These are phyloP conservation scores for Drosophila biarmipes DNA, from an alignment of 1,140 invertebrate species.

Conservation along the genomic window DNA sequence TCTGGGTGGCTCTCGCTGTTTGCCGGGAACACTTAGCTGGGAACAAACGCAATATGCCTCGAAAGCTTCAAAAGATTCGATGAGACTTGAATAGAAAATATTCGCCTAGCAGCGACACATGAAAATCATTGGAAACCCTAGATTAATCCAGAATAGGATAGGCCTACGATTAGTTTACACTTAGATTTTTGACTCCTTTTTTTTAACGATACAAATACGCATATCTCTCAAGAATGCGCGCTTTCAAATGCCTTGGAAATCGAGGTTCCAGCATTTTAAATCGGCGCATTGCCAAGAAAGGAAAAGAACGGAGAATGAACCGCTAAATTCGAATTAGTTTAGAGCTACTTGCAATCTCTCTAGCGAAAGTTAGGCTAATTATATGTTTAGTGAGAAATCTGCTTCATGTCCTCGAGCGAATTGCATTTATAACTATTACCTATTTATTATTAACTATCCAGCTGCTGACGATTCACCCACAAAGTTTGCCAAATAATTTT, in stretches of 20 bases:
- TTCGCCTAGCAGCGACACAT: conserved; percentile 47
- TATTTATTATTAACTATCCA: conserved; percentile 62
- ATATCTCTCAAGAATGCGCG: conserved; percentile 59
- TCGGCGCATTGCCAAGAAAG: conserved; percentile 65
- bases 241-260: conserved; percentile 71
- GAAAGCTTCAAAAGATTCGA: conserved; percentile 82
- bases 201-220: conserved; percentile 7
- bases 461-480: conserved; percentile 46
- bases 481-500: conserved; percentile 78
- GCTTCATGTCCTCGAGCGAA: conserved; percentile 61
- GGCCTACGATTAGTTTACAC: conserved; percentile 26
- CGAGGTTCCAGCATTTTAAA: conserved; percentile 73
- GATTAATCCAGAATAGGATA: conserved; percentile 53
- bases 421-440: conserved; percentile 78
- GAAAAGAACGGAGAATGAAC: conserved; percentile 13
- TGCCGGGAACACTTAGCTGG: conserved; percentile 74
- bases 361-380: conserved; percentile 72
- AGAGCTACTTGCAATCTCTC: conserved; percentile 24
- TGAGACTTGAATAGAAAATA: conserved; percentile 77
- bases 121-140: conserved; percentile 66
- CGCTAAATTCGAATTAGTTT: conserved; percentile 48
- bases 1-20: conserved; percentile 57
- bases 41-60: conserved; percentile 81
- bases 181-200: conserved; percentile 17
- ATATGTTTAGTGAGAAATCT: conserved; percentile 64